phyloP scores from a whole-genome alignment of 2,113 vertebrate species.

The Pseudorectes ferrugineus region DNA sequence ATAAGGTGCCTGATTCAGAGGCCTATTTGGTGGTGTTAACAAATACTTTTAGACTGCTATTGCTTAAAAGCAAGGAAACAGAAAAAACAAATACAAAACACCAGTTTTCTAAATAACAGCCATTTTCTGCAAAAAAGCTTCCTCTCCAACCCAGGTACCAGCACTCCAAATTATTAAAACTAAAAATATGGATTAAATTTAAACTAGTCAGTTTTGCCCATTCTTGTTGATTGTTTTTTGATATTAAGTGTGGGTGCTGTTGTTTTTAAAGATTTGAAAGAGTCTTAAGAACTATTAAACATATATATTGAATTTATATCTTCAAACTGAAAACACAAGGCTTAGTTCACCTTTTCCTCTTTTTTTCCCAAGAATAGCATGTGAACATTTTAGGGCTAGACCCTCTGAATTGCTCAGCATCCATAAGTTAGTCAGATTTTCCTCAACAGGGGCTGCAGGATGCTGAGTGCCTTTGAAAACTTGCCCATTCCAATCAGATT shows the following conservation, averaged over 20 bases:
- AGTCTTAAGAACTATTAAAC: neutral
- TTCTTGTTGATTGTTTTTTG: neutral
- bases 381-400: neutral
- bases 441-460: neutral
- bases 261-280: neutral
- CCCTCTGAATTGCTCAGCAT: neutral
- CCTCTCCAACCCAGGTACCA: neutral
- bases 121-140: neutral
- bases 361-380: neutral
- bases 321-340: neutral
- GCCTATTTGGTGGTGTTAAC: neutral
- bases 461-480: neutral
- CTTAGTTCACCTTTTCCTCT: neutral
- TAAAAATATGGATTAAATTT: neutral
- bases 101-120: neutral
- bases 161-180: neutral
- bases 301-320: neutral
- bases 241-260: neutral
- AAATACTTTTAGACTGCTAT: neutral
- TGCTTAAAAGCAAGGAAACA: neutral
- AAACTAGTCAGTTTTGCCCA: neutral
- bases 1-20: neutral
- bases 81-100: neutral
- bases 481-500: neutral
- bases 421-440: neutral